These are phyloP conservation scores for Dufourea novaeangliae DNA, from an alignment of 1,140 invertebrate species.

Conservation along the genomic window DNA sequence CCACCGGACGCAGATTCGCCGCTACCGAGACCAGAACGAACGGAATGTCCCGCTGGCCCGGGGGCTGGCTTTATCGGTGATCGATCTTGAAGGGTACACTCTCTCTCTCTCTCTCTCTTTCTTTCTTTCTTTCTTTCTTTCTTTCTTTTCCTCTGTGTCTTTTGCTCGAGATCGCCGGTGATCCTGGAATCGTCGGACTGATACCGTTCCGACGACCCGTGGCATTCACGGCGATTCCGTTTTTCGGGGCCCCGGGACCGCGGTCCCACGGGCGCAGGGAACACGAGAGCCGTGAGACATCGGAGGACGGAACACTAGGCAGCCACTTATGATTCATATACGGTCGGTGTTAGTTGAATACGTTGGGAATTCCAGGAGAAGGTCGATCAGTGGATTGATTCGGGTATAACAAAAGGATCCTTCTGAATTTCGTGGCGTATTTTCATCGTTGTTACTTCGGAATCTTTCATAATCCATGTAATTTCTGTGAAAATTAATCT, in stretches of 20 bases:
- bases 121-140: no score
- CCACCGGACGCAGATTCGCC: conserved; percentile 49
- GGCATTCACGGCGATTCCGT: conserved; percentile 29
- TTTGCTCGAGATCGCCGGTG: conserved; percentile 23
- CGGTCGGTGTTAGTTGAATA: neutral
- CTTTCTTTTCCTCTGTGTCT: no score
- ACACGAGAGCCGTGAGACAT: conserved; percentile 39
- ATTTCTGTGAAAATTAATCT: no score
- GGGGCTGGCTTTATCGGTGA: conserved; percentile 38
- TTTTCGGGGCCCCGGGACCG: neutral
- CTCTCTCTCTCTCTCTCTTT: no score
- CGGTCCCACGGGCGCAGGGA: neutral
- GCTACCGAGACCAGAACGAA: conserved; percentile 39
- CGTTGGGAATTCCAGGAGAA: no score
- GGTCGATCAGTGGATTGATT: neutral
- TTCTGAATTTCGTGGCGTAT: no score
- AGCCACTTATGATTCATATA: neutral
- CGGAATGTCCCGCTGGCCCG: conserved; percentile 27
- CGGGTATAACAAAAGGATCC: no score
- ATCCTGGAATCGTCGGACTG: conserved; percentile 34
- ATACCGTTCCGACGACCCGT: conserved; percentile 18
- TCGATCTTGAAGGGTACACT: conserved; percentile 48
- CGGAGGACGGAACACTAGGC: neutral
- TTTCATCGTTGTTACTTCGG: no score
- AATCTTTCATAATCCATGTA: no score